phyloP scores from a whole-genome alignment of 2,888 invertebrate genomes.

The Agonopterix heracliana region DNA sequence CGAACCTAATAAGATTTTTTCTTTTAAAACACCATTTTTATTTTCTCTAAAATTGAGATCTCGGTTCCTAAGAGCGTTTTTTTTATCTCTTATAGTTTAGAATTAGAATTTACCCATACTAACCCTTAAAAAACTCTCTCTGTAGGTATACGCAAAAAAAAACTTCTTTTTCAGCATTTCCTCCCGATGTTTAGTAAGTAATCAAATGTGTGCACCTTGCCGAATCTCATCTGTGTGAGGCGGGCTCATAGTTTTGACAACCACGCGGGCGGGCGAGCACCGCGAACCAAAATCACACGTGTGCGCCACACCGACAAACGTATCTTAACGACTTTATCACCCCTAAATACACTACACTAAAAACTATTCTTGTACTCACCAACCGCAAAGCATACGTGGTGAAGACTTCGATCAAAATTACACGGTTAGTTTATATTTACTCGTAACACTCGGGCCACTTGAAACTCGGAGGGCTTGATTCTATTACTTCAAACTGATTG shows the following conservation, averaged over 20 bases:
- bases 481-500: slow-evolving; percentile 18
- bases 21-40: no score
- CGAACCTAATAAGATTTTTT: no score
- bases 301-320: slow-evolving; percentile 13
- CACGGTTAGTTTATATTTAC: slow-evolving; percentile 41
- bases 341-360: slow-evolving; percentile 1
- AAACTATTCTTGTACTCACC: slow-evolving; percentile 3
- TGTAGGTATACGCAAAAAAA: no score
- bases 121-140: no score
- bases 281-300: slow-evolving; percentile 27
- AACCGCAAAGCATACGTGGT: slow-evolving; percentile 6
- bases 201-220: no score
- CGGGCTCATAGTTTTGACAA: slow-evolving; percentile 30
- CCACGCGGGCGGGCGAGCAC: slow-evolving; percentile 26
- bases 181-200: no score
- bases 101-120: no score
- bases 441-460: slow-evolving; percentile 25
- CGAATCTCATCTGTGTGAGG: background rate
- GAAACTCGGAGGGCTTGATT: slow-evolving; percentile 21
- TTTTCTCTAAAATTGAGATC: no score
- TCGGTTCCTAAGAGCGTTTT: no score
- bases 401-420: slow-evolving; percentile 23
- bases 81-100: no score
- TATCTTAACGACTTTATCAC: slow-evolving; percentile 6
- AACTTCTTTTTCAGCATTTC: no score